phyloP scores from a whole-genome alignment of 2,113 vertebrate species.

The Labeo rohita region DNA sequence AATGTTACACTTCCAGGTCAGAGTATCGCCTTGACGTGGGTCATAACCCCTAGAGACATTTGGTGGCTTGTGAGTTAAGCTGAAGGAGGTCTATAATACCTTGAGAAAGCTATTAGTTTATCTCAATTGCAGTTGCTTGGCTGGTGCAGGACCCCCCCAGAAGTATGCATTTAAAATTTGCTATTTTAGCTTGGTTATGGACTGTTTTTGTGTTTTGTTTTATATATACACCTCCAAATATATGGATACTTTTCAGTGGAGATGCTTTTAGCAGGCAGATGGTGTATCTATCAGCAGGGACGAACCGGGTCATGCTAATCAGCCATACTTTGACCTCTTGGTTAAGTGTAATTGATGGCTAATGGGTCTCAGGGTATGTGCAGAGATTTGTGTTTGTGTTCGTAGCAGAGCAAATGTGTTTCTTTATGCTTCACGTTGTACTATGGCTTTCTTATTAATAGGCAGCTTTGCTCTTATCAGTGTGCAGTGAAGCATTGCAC shows the following conservation, averaged over 20 bases:
- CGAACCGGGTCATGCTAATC: background rate
- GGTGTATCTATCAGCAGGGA: background rate
- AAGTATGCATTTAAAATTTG: background rate
- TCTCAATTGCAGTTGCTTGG: background rate
- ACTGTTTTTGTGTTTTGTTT: background rate
- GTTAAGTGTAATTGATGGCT: slow-evolving; percentile 18
- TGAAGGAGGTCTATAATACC: background rate
- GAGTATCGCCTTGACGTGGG: slow-evolving; percentile 24
- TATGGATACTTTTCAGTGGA: background rate
- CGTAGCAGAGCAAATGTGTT: background rate
- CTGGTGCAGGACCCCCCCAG: background rate
- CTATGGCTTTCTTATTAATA: background rate
- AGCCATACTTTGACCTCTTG: background rate
- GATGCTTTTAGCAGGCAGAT: background rate
- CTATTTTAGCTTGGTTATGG: background rate
- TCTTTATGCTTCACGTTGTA: background rate
- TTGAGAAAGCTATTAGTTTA: slow-evolving; percentile 5
- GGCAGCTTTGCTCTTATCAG: background rate
- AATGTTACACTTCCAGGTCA: slow-evolving; percentile 27
- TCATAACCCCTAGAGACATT: slow-evolving; percentile 24
- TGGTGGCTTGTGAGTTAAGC: slow-evolving; percentile 11
- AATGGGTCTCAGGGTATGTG: background rate
- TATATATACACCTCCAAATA: no score
- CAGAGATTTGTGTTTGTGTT: background rate
- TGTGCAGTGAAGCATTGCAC: background rate